Evolutionary conservation across 2,797 vertebrate genomes (phyloP).

Genomic region (Sebastes trivittatus): DNA sequence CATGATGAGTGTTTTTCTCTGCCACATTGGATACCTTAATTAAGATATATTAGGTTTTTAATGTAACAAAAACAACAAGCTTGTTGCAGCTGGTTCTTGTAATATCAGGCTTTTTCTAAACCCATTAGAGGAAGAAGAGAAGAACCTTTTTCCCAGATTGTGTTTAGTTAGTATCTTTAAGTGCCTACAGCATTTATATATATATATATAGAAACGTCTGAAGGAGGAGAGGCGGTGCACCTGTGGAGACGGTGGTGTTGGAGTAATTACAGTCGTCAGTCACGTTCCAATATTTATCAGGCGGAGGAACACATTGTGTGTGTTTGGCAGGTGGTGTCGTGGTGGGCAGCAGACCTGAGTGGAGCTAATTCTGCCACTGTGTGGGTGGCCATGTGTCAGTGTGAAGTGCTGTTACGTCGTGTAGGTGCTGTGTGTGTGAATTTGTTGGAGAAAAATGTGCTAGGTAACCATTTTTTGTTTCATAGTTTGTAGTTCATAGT

Average conservation of each 20-base stretch:
- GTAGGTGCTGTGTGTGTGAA: constrained; percentile 23
- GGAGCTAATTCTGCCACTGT: constrained; percentile 70
- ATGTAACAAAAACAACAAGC: too few species aligned
- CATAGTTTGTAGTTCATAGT: neutral
- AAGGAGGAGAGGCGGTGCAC: constrained; percentile 18
- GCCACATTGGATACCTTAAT: too few species aligned
- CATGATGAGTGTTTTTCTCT: too few species aligned
- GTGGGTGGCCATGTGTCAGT: constrained; percentile 70
- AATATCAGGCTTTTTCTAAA: neutral
- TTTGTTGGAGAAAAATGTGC: constrained; percentile 23
- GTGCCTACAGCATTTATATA: constrained; percentile 26
- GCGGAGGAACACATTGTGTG: constrained; percentile 8
- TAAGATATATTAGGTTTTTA: too few species aligned
- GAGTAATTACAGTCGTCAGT: constrained; percentile 57
- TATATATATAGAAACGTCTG: constrained; percentile 13
- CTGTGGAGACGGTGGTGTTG: neutral
- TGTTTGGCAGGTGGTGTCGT: constrained; percentile 41
- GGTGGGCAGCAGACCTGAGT: constrained; percentile 60
- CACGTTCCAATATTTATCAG: constrained; percentile 18
- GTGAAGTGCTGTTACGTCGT: constrained; percentile 52
- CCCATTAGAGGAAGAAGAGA: neutral
- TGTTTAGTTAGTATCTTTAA: constrained; percentile 42
- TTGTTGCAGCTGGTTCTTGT: neutral
- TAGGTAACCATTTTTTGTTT: neutral
- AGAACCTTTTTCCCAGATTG: neutral